Percentiles rank a stretch among this genome's conserved stretches.
These are phyloP conservation scores for Psittacara wagleri DNA, from an alignment of 2,113 vertebrate genomes.

Conservation along the genomic window DNA sequence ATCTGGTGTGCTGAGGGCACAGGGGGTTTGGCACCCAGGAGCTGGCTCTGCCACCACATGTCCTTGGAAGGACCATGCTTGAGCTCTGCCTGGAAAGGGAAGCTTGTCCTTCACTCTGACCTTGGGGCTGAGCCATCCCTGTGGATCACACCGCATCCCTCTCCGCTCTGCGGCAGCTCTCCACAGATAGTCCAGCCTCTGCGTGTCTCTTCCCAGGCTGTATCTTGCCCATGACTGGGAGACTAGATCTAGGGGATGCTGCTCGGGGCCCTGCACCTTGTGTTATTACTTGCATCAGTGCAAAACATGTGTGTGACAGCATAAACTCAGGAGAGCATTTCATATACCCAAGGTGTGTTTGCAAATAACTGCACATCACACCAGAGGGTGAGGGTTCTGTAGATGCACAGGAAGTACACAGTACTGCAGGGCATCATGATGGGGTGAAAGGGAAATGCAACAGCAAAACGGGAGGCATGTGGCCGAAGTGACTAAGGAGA, in stretches of 20 bases:
- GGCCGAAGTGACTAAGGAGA: neutral
- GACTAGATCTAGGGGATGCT: neutral
- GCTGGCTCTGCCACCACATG: neutral
- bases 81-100: conserved; percentile 10
- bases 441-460: neutral
- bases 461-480: neutral
- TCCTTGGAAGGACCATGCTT: neutral
- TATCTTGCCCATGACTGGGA: neutral
- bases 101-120: conserved; percentile 38
- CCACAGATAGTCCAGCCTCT: neutral
- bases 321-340: neutral
- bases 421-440: neutral
- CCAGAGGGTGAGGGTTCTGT: neutral
- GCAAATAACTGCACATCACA: neutral
- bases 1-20: conserved; percentile 35
- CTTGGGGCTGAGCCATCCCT: conserved; percentile 8
- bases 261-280: neutral
- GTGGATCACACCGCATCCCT: neutral
- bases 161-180: neutral
- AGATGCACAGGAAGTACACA: neutral
- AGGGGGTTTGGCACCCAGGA: conserved; percentile 60
- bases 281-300: neutral
- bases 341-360: accelerated
- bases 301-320: neutral
- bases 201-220: neutral